phyloP scores from a whole-genome alignment of 53 echinoderm and acorn worm species.

The Luidia sarsii region DNA sequence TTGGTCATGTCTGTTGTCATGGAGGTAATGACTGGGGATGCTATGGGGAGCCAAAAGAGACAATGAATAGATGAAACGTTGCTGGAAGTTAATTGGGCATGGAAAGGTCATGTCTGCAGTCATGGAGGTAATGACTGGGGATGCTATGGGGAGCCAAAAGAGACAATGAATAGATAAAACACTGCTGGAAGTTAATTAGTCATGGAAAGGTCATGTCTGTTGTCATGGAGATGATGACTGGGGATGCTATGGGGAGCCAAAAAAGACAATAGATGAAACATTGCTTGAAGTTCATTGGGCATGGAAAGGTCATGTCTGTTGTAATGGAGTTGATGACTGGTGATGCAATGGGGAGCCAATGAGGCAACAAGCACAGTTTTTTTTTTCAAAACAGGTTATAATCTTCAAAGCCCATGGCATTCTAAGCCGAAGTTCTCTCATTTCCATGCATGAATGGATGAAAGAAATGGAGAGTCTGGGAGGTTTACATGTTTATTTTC shows the following conservation, averaged over 20 bases:
- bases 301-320: neutral
- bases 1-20: neutral
- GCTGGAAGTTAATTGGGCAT: no score
- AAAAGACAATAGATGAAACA: neutral
- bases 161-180: neutral
- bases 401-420: no score
- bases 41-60: neutral
- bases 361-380: neutral
- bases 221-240: slow-evolving; percentile 14
- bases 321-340: slow-evolving; percentile 20
- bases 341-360: neutral
- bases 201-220: neutral
- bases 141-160: neutral
- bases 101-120: neutral
- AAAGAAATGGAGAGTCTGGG: no score
- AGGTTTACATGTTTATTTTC: no score
- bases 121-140: slow-evolving; percentile 10
- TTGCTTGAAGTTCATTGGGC: neutral
- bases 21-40: neutral
- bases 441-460: no score
- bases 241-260: neutral
- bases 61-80: neutral
- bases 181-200: neutral
- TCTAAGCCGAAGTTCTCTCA: no score
- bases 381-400: no score